Conservation (phyloP, 2,888 invertebrate genomes). For the Scaptomyza reducta region DNA sequence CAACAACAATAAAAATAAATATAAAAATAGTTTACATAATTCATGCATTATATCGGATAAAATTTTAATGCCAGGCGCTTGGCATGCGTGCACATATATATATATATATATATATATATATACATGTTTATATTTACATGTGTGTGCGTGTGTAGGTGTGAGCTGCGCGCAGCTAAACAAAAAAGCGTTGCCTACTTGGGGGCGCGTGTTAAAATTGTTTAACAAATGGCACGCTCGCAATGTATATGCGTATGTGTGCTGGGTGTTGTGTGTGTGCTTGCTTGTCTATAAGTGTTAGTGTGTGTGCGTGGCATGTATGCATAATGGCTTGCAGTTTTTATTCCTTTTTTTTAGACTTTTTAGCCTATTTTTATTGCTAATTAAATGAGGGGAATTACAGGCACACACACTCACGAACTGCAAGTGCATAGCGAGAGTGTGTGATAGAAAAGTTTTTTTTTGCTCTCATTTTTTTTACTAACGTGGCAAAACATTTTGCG, state of each 20-base stretch:
- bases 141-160: conserved; percentile 21
- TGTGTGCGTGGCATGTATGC: conserved; percentile 60
- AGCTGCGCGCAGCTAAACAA: conserved; percentile 45
- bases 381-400: conserved; percentile 79
- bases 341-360: conserved; percentile 79
- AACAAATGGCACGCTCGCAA: conserved; percentile 75
- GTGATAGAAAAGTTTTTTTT: conserved; percentile 48
- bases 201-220: conserved; percentile 74
- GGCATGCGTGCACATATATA: conserved; percentile 1
- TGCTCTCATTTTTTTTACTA: conserved; percentile 51
- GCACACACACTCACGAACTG: conserved; percentile 30
- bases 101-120: background rate
- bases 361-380: conserved; percentile 83
- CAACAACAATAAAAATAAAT: conserved; percentile 56
- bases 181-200: conserved; percentile 69
- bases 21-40: conserved; percentile 80
- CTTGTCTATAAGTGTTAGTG: conserved; percentile 36
- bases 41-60: conserved; percentile 81
- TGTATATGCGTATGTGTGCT: conserved; percentile 43
- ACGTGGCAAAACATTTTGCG: conserved; percentile 66
- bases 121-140: background rate
- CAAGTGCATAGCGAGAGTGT: conserved; percentile 20
- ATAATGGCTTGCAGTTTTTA: conserved; percentile 73
- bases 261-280: conserved; percentile 39
- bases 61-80: conserved; percentile 68